Base-by-base conservation (phyloP, 2,888 invertebrate species). In the Sminthurinus aureus region DNA sequence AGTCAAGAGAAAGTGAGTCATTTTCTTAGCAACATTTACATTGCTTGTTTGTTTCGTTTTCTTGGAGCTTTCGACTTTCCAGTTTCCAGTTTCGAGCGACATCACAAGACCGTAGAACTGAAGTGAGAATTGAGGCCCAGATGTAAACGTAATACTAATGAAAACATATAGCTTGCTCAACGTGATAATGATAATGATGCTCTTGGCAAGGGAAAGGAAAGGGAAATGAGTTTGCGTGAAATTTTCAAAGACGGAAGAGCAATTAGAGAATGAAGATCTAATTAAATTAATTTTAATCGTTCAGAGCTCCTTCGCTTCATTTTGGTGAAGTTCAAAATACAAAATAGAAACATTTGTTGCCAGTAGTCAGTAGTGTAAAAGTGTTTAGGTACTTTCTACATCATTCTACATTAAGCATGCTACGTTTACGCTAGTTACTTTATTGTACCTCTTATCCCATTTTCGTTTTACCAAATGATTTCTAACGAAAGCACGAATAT, bases 241-340 rank as follows among this genome's bases (percentile, higher is more conserved):
- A 71, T 71, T 71, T 24, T 24, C 24, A 24, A 71, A 71, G 71
- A 38, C 38, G 38, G 38, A 71, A 24, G 13, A 71, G 71, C 71
- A 71, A 22, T 71, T 71, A 71, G 22, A 24, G 71, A 71, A 26
- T 24, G 71, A 22, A 9, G 26, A 26, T 24, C 24, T 71, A 71
- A 71, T 24, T 71, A 24, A 71, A 71, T 71, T 71, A 71, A 71
- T 22, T 71, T 71, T 71, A 71, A 71, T 71, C 22, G 9, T 24
- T 15, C 71, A 22, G 38, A 38, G 38, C 38, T 24, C 71, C 71
- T 71, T 11, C 22, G 24, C 24, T 71, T 71, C 71, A 4, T 26
- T 71, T 71, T 71, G 3, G 24, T 71, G 71, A 0, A 13, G 8
- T 22, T 15, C 24, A 24, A 71, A 26, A 22, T 71, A 24, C 26